Conservation (phyloP, 1,140 invertebrate species). For the Acromyrmex charruanus region DNA sequence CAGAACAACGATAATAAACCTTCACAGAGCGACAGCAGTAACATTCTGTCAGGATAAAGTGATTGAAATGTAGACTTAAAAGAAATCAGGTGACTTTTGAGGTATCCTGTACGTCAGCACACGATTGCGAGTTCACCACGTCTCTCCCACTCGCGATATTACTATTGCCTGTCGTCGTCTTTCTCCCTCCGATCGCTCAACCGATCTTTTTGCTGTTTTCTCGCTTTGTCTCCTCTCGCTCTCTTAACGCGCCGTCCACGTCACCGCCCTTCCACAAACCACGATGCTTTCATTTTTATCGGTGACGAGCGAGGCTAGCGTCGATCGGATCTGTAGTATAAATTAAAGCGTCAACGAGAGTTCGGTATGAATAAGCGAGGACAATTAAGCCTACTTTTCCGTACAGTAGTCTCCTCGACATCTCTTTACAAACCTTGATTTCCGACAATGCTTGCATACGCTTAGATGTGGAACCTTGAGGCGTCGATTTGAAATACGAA, state of each 20-base stretch:
- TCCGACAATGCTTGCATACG: background rate
- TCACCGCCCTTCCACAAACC: slow-evolving; percentile 12
- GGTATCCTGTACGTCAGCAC: slow-evolving; percentile 2
- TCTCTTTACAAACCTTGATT: background rate
- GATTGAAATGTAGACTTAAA: background rate
- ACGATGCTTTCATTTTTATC: slow-evolving; percentile 60
- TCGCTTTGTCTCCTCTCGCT: slow-evolving; percentile 48
- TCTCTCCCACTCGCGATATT: slow-evolving; percentile 9
- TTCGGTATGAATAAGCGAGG: background rate
- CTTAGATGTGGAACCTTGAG: slow-evolving; percentile 18
- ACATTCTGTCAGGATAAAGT: too few species aligned
- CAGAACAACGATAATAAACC: background rate
- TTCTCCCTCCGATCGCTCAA: slow-evolving; percentile 1
- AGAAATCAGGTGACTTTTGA: background rate
- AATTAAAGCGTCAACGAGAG: background rate
- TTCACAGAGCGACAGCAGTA: background rate
- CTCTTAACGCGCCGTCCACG: slow-evolving; percentile 27
- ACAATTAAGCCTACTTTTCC: background rate
- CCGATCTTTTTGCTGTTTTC: slow-evolving; percentile 16
- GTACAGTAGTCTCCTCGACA: background rate
- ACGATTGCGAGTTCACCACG: slow-evolving; percentile 1
- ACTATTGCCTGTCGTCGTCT: slow-evolving; percentile 1
- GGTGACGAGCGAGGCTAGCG: slow-evolving; percentile 1
- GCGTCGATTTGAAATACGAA: slow-evolving; percentile 38
- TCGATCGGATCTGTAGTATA: background rate